Evolutionary conservation across 2,888 invertebrate genomes (phyloP).

Genomic region (Chirona hameri): DNA sequence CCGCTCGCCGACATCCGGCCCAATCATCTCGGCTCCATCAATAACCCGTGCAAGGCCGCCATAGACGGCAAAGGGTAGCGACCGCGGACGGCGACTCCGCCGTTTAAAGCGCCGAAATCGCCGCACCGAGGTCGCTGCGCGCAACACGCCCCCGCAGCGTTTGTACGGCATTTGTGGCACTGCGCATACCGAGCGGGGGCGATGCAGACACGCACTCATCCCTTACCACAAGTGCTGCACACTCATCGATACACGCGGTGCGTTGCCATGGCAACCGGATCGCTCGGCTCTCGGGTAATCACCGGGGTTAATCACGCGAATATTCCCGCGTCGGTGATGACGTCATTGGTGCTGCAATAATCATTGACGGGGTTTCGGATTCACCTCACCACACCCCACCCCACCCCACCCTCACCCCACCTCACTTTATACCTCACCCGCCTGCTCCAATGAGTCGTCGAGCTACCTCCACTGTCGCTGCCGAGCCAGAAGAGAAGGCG

Average conservation of each 20-base stretch:
- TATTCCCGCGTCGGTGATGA: background rate
- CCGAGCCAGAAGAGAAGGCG: background rate
- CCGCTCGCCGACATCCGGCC: background rate
- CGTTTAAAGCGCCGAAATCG: background rate
- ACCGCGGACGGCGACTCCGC: background rate
- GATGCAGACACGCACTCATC: background rate
- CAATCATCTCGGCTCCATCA: background rate
- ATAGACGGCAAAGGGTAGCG: background rate
- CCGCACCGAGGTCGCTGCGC: background rate
- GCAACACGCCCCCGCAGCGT: too few species aligned
- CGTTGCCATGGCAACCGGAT: background rate
- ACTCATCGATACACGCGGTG: background rate
- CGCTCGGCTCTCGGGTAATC: constrained; percentile 6
- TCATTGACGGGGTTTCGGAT: too few species aligned
- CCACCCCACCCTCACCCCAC: background rate
- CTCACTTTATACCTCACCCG: too few species aligned
- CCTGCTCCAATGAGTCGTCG: background rate
- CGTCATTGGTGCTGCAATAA: too few species aligned
- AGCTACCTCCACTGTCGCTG: background rate
- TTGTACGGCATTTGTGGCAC: too few species aligned
- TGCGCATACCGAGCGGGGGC: background rate
- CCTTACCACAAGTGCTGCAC: background rate
- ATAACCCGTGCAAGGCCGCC: constrained; percentile 1
- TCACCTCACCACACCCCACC: background rate
- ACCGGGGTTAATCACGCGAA: background rate